Evolutionary conservation across 1,140 invertebrate species (phyloP).

Genomic region (Streblospio benedicti): DNA sequence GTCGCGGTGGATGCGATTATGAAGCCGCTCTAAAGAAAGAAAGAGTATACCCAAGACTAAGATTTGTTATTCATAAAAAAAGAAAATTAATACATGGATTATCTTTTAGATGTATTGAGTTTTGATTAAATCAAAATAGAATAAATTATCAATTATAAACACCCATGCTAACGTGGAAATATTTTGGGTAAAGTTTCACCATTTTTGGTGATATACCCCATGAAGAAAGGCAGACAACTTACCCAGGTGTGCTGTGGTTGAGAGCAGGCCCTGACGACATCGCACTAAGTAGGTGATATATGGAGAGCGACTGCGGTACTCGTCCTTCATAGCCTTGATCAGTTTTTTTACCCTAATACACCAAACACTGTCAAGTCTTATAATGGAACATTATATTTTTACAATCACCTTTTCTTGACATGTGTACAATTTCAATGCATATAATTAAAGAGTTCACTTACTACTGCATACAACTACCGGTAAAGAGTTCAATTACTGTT

Average conservation of each 20-base stretch:
- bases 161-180: too few relatives aligned
- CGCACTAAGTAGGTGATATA: constrained; percentile 79
- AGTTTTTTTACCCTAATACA: constrained; percentile 61
- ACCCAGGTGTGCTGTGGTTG: constrained; percentile 69
- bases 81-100: not conserved
- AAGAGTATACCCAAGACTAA: not conserved
- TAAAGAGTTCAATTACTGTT: too few relatives aligned
- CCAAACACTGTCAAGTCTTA: not conserved
- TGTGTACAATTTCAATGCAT: too few relatives aligned
- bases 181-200: too few relatives aligned
- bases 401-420: not conserved
- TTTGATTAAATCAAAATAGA: too few relatives aligned
- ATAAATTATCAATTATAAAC: not conserved
- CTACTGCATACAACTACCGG: too few relatives aligned
- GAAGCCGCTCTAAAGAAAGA: constrained; percentile 41
- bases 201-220: too few relatives aligned
- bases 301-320: constrained; percentile 66
- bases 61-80: not conserved
- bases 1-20: too few relatives aligned
- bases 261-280: constrained; percentile 70
- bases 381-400: constrained; percentile 19
- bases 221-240: too few relatives aligned
- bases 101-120: too few relatives aligned
- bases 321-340: constrained; percentile 67
- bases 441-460: too few relatives aligned